Percentiles rank a stretch among this genome's conserved stretches.
These are phyloP conservation scores for Mormyrus iriodes DNA, from an alignment of 2,113 vertebrate genomes.

Conservation along the genomic window DNA sequence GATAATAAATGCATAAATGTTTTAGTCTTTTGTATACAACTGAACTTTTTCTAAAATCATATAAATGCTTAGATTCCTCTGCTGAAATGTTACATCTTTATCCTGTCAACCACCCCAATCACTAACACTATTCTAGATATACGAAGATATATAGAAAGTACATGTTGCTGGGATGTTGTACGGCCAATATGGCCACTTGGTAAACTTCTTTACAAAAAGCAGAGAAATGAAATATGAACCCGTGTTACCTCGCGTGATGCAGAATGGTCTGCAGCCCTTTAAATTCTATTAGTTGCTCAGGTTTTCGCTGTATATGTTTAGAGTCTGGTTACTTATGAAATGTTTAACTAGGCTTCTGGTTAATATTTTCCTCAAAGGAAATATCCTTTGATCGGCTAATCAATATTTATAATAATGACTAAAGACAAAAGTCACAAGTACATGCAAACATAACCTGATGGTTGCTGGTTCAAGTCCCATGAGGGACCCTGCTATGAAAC, in stretches of 20 bases:
- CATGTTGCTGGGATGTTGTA: background rate
- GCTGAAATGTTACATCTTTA: constrained; percentile 2
- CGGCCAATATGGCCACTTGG: background rate
- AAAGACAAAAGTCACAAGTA: background rate
- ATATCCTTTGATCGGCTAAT: background rate
- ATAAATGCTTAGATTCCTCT: background rate
- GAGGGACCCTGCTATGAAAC: too few relatives aligned
- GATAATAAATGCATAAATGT: background rate
- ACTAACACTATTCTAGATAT: background rate
- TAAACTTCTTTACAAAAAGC: background rate
- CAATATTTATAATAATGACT: background rate
- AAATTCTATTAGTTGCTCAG: background rate
- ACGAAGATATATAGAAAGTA: background rate
- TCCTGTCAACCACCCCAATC: background rate
- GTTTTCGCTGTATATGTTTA: background rate
- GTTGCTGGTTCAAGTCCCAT: background rate
- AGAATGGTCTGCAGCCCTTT: background rate
- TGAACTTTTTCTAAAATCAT: constrained; percentile 3
- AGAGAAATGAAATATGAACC: background rate
- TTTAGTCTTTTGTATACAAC: background rate
- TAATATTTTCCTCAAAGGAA: background rate
- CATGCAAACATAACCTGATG: background rate
- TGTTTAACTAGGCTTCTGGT: background rate
- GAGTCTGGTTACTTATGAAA: background rate
- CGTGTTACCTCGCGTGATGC: background rate